Evolutionary conservation across 2,113 vertebrate genomes (phyloP), one percentile per base, ranked within the genome.

Genomic region (Ammodramus savannarum): DNA sequence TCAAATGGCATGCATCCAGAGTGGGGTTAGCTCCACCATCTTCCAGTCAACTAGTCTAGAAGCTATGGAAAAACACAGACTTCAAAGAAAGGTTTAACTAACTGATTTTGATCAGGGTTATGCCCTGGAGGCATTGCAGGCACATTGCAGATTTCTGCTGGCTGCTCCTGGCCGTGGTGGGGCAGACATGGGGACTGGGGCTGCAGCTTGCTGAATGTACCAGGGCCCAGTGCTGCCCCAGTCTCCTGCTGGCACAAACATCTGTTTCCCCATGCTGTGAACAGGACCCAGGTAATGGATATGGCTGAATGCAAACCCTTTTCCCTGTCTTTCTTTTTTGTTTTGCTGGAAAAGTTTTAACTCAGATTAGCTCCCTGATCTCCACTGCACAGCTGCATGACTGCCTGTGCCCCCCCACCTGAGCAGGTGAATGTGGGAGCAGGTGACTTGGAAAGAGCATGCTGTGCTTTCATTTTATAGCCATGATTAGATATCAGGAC

Each of bases 231-330:
- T 43, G 66, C n/a, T 85, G 27, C 7, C 38, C 8, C 18, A 1
- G 9, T 5, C 51, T 77, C 32, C 63, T 41, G 38, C 72, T 92
- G 49, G 31, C 54, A 69, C 1, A 2, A 54, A 10, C 17, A 25
- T 77, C 65, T 77, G 6, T 20, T 61, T 46, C 34, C 27, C 4
- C 22, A 0, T 9, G 36, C 0, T 0, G 21, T n/a, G 31, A 87
- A 17, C n/a, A 26, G 62, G 41, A 74, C 14, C 26, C 51, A 58
- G 46, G 32, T 32, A 27, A 41, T 11, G 41, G 25, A 80, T 16
- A 16, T 73, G 59, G 8, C 34, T 77, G 31, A 76, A 80, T 1
- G 5, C 14, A 89, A 88, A 27, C 16, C 3, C 10, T 23, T 34
- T 27, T 9, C 38, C 4, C 2, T 11, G 32, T 21, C 3, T 32